Percentiles rank a stretch among this genome's conserved stretches.
Conservation (phyloP, 2,888 invertebrate species). For the Eilema caniola region DNA sequence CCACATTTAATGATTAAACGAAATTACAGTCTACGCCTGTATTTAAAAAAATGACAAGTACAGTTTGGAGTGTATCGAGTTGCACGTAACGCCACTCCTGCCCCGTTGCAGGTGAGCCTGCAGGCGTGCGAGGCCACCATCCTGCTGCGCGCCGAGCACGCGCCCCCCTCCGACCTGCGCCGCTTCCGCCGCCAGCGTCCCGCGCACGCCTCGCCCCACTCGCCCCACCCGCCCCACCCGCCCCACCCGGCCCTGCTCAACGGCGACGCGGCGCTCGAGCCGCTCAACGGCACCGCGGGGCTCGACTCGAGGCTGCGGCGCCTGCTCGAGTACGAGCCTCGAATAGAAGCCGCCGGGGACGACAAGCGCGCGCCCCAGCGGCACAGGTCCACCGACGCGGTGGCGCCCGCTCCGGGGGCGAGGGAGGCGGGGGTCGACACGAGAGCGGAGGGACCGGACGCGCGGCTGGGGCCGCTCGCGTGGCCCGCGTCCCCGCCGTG, state of each 20-base stretch:
- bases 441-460: slow-evolving; percentile 31
- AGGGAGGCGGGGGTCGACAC: slow-evolving; percentile 30
- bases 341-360: slow-evolving; percentile 29
- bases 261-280: slow-evolving; percentile 25
- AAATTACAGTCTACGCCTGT: too few species aligned
- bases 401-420: slow-evolving; percentile 24
- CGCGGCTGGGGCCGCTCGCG: slow-evolving; percentile 30
- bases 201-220: slow-evolving; percentile 24
- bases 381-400: slow-evolving; percentile 17
- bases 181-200: slow-evolving; percentile 51
- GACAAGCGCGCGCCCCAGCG: slow-evolving; percentile 22
- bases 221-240: slow-evolving; percentile 34
- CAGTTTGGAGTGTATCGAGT: too few species aligned
- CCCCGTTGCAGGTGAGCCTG: slow-evolving; percentile 63
- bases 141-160: slow-evolving; percentile 72
- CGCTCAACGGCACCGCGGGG: slow-evolving; percentile 31
- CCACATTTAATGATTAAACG: too few species aligned
- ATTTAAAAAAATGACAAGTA: too few species aligned
- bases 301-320: slow-evolving; percentile 57
- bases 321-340: slow-evolving; percentile 55
- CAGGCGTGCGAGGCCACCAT: slow-evolving; percentile 71
- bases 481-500: background rate
- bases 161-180: slow-evolving; percentile 53
- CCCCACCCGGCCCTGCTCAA: slow-evolving; percentile 31
- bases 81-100: too few species aligned